Evolutionary conservation across 2,888 invertebrate genomes (phyloP), one percentile per base, ranked within the genome.

Genomic region (Periphyllus acericola): DNA sequence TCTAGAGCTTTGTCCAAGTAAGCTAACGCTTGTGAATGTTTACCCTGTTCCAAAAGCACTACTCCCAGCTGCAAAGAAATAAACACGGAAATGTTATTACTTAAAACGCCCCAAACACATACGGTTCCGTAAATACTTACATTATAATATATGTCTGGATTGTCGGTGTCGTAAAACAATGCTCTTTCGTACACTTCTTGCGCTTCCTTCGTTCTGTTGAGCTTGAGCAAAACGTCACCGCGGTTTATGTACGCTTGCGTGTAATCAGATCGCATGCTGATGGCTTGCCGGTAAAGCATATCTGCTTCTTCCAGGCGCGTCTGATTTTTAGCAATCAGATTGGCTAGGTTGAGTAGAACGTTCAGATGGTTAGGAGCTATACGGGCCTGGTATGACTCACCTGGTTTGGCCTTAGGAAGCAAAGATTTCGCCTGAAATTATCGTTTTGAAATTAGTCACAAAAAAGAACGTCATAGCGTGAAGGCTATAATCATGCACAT

Each of bases 201-300:
- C 0, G 98, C 98, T 92, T 99, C 98, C 90, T 96, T 95, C 0
- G 97, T 97, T 90, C 98, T 95, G 92, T 98, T 98, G 90, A 98
- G 92, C 92, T 97, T 98, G 92, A 99, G 97, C 90, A 98, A 93
- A 91, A 99, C 96, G 92, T 99, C 98, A 0, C 98, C 99, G 88
- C 98, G 94, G 92, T 99, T 99, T 90, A 99, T 99, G 91, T 99
- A 99, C 17, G 98, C 99, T 92, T 98, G 96, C 0, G 97, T 95
- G 92, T 98, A 98, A 93, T 99, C 98, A 0, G 98, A 95, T 90
- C 99, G 93, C 99, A 99, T 99, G 91, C 98, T 97, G 90, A 99
- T 98, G 21, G 98, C 99, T 92, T 98, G 98, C 89, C 97, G 93
- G 91, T 98, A 98, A 80, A 98, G 92, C 93, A 96, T 94, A 92